Evolutionary conservation across 1,140 invertebrate genomes (phyloP), one percentile per base, ranked within the genome.

Genomic region (Papilio aristodemus): DNA sequence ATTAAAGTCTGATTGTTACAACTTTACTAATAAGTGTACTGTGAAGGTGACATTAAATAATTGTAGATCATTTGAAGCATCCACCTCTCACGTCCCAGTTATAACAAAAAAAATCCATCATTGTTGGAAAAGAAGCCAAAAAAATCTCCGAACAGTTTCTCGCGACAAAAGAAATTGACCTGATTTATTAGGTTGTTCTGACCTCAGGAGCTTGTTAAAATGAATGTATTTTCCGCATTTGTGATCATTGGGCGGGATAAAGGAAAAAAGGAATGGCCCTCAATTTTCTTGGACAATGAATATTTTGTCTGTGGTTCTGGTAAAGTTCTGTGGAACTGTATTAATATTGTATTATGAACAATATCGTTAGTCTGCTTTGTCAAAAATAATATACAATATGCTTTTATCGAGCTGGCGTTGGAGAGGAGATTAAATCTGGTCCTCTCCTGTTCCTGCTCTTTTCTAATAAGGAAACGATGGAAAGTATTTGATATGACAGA

Each of bases 171-270:
- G 62, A 66, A 66, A 66, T 66, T 50, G 39, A 27, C 5, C 41
- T 25, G 62, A 66, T 66, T 66, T 66, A 66, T 66, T 66, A 66
- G 62, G 62, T 66, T 66, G 62, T 66, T 66, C 62, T 66, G 62
- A 66, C 62, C 62, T 46, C 25, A 66, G 41, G 62, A 46, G 39
- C 62, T 66, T 66, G 62, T 66, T 43, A 66, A 66, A 66, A 46
- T 46, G 39, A 32, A 46, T 66, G 62, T 46, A 66, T 66, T 66
- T 66, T 46, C 38, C 19, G 39, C 62, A 46, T 66, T 66, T 66
- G 62, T 43, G 39, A 66, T 32, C 62, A 66, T 46, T 43, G 37
- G 60, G 25, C 11, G 37, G 38, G 14, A 63, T 39, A 39, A 43
- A 63, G 43, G 10, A 63, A 63, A 43, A 63, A 38, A 1, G 58